These are phyloP conservation scores for Taeniopygia guttata DNA, from an alignment of 2,797 vertebrate species.

Conservation along the genomic window DNA sequence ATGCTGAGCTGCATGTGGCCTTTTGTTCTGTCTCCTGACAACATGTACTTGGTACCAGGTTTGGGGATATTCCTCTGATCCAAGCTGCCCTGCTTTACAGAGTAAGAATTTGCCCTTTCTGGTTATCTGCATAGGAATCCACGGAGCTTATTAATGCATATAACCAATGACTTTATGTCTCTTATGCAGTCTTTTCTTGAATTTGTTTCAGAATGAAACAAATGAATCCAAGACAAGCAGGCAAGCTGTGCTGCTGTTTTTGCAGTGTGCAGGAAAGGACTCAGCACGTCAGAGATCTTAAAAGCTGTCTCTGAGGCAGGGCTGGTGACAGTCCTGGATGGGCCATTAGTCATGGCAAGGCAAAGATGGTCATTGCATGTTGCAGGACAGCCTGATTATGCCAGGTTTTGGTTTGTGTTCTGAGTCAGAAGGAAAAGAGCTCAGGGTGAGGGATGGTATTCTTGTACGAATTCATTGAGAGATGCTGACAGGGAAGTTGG, in stretches of 20 bases:
- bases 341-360: not conserved
- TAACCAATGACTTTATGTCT: not conserved
- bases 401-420: not conserved
- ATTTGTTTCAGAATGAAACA: not conserved
- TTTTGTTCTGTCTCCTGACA: conserved; percentile 9
- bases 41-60: not conserved
- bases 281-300: not conserved
- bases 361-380: not conserved
- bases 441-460: not conserved
- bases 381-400: not conserved
- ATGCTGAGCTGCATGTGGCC: fast-evolving
- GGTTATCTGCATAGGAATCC: not conserved
- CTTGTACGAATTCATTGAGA: not conserved
- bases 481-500: not conserved
- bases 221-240: not conserved
- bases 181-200: not conserved
- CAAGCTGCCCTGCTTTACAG: not conserved
- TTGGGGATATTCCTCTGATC: not conserved
- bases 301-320: not conserved
- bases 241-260: not conserved
- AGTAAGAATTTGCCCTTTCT: not conserved
- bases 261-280: not conserved
- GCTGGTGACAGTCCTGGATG: not conserved
- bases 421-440: not conserved
- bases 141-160: not conserved